Conservation (phyloP, 1,140 invertebrate genomes). For the Zaprionus camerounensis region DNA sequence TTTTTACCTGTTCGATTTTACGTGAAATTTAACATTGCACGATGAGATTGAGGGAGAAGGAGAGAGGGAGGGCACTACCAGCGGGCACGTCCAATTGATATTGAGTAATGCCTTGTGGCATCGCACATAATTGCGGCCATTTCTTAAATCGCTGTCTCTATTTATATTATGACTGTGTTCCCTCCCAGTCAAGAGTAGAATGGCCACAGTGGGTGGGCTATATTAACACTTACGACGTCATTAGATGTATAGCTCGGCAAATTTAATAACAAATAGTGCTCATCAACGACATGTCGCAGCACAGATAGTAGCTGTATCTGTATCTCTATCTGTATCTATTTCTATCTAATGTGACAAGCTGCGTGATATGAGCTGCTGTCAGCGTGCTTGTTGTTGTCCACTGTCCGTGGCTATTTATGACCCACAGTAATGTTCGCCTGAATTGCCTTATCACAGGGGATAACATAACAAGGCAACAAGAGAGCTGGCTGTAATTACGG, state of each 20-base stretch:
- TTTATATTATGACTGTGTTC: background rate
- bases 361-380: conserved; percentile 33
- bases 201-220: conserved; percentile 3
- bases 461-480: conserved; percentile 9
- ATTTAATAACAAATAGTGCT: conserved; percentile 69
- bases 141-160: conserved; percentile 24
- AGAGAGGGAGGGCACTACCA: background rate
- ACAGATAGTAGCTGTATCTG: conserved; percentile 16
- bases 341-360: conserved; percentile 38
- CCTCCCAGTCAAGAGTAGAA: no score
- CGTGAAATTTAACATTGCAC: conserved; percentile 38
- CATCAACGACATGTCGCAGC: conserved; percentile 52
- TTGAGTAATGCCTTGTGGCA: conserved; percentile 10
- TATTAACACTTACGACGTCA: conserved; percentile 48
- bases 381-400: conserved; percentile 11
- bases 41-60: background rate
- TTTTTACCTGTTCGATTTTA: conserved; percentile 43
- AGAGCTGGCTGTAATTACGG: background rate
- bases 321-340: conserved; percentile 13
- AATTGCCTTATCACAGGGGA: conserved; percentile 17
- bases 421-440: conserved; percentile 9
- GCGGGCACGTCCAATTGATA: conserved; percentile 7
- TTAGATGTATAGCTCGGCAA: conserved; percentile 29
- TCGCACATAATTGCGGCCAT: conserved; percentile 14
- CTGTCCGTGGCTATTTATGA: conserved; percentile 41